Base-by-base conservation (phyloP, 23 tunicate genomes). In the Trididemnum nubilum region DNA sequence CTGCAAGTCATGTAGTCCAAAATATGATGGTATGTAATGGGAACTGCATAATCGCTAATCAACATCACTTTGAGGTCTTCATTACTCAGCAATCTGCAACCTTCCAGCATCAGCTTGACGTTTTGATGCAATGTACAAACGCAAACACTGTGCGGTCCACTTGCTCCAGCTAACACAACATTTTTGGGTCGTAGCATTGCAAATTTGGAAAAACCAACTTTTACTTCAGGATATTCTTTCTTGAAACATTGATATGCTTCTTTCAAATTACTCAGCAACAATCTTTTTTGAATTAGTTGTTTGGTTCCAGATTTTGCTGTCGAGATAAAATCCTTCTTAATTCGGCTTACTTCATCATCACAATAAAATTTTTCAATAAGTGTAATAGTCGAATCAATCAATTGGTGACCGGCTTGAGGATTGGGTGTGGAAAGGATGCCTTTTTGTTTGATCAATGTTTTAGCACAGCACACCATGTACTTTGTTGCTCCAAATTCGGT, bases 181-280 rank as follows among this genome's bases (percentile, higher is more conserved):
- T 24, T 3, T 5, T 61, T 61, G 5, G 67, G 67, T 24, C 29
- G 22, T 5, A 61, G n/a, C 26, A n/a, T 12, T 12, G 25, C 22
- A 61, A 61, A 22, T 61, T 61, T 61, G 22, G 26, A 61, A 61
- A 61, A 61, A 12, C 67, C 67, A 3, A 61, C 67, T 24, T 61
- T 61, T 15, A 15, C 3, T 12, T 61, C 28, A 3, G 29, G 26
- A 61, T 12, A 24, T 12, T 61, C 67, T 21, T 61, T 61, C 29
- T 61, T 61, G n/a, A 61, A 61, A 3, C 5, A 3, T 61, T 61
- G 26, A n/a, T 61, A 22, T 21, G 28, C 25, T 61, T 61, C 67
- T 21, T 61, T 61, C 5, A 61, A 26, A 12, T 15, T 61, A 61
- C 29, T 12, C n/a, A 21, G 26, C 3, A 61, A 3, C 29, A 61